A percentile compares a stretch with the other conserved stretches of the same genome.
These are phyloP conservation scores for Odobenus rosmarus DNA, from an alignment of 2,113 vertebrate genomes.

Conservation along the genomic window DNA sequence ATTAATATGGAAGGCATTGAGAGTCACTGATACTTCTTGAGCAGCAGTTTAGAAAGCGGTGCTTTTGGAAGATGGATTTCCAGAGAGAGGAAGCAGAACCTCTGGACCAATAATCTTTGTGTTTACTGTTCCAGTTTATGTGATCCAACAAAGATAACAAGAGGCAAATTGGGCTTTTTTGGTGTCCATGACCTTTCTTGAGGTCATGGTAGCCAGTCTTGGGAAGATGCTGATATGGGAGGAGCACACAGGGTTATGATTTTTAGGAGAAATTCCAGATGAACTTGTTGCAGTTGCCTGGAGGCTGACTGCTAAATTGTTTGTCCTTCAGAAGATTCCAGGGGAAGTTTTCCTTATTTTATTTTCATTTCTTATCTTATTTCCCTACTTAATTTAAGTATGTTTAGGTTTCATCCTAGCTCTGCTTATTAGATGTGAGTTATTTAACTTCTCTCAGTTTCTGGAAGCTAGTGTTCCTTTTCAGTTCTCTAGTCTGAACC, in stretches of 20 bases:
- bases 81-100: background rate
- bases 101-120: background rate
- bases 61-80: background rate
- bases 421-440: background rate
- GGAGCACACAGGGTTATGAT: background rate
- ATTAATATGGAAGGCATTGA: background rate
- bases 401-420: background rate
- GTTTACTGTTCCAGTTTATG: background rate
- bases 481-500: background rate
- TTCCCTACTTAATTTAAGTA: background rate
- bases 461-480: background rate
- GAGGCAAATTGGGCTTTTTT: background rate
- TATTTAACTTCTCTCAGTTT: background rate
- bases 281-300: background rate
- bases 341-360: background rate
- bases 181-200: background rate
- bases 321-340: conserved; percentile 8
- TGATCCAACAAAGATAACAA: background rate
- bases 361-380: background rate
- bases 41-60: background rate
- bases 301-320: background rate
- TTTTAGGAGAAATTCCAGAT: background rate
- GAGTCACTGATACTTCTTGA: background rate
- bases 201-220: background rate
- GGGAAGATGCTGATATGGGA: background rate